Evolutionary conservation across 2,797 vertebrate genomes (phyloP).

Genomic region (Alca torda): DNA sequence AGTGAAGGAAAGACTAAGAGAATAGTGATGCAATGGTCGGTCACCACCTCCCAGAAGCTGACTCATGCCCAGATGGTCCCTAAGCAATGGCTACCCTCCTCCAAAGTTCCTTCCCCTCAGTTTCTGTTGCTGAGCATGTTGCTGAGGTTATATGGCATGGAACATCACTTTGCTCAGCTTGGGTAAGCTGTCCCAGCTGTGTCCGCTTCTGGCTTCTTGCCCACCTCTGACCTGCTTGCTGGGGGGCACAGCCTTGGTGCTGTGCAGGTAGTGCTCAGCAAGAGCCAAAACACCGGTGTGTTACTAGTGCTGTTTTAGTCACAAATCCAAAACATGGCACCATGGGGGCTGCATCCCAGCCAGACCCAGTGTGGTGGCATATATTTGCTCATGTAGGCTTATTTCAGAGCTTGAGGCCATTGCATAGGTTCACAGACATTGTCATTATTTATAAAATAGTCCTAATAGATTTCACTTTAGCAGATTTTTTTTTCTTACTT

Average conservation of each 20-base stretch:
- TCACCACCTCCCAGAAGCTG: not conserved
- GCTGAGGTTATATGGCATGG: not conserved
- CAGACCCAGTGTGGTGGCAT: too few species aligned
- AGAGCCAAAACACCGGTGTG: not conserved
- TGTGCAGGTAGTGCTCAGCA: not conserved
- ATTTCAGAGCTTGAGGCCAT: too few species aligned
- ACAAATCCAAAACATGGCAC: not conserved
- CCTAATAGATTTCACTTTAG: too few species aligned
- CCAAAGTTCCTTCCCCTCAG: not conserved
- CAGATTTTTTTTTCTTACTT: not conserved
- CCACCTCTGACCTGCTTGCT: not conserved
- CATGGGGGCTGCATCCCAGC: too few species aligned
- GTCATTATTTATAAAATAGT: too few species aligned
- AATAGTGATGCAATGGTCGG: not conserved
- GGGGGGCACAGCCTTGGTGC: not conserved
- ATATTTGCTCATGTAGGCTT: too few species aligned
- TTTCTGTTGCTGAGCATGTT: not conserved
- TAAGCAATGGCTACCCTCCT: not conserved
- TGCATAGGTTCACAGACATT: too few species aligned
- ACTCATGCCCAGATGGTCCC: not conserved
- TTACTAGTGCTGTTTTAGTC: not conserved
- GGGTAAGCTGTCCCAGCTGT: not conserved
- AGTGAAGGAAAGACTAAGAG: not conserved
- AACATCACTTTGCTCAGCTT: not conserved
- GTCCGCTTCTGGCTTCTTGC: not conserved